Evolutionary conservation across 2,113 vertebrate species (phyloP).

Genomic region (Paramisgurnus dabryanus): DNA sequence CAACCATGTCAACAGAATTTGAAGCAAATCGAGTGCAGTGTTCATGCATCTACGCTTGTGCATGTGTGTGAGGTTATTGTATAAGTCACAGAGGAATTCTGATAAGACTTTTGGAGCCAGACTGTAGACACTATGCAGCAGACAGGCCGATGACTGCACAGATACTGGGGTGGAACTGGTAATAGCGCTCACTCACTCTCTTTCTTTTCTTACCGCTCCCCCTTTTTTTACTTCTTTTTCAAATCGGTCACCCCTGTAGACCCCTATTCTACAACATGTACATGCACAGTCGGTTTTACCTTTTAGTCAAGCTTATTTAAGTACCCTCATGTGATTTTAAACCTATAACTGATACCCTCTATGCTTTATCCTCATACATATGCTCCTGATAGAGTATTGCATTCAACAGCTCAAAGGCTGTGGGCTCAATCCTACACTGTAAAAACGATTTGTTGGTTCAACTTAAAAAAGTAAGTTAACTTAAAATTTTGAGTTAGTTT

Average conservation of each 20-base stretch:
- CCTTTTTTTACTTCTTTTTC: not conserved
- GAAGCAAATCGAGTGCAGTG: not conserved
- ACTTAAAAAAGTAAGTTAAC: no score
- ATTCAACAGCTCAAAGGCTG: no score
- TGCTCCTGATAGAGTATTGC: no score
- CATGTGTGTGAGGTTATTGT: constrained; percentile 59
- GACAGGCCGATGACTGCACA: constrained; percentile 71
- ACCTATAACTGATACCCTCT: no score
- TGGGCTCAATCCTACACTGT: no score
- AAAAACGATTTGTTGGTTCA: no score
- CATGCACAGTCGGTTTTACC: not conserved
- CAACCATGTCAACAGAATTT: not conserved
- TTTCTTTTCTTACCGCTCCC: not conserved
- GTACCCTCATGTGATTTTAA: no score
- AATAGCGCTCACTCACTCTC: constrained; percentile 34
- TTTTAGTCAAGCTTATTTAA: not conserved
- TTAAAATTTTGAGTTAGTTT: no score
- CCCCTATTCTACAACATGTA: not conserved
- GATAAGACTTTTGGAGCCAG: constrained; percentile 78
- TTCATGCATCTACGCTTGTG: constrained; percentile 25
- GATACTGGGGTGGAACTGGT: constrained; percentile 66
- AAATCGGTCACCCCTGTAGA: not conserved
- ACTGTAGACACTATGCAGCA: constrained; percentile 64
- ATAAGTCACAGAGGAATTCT: constrained; percentile 68
- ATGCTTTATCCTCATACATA: no score